phyloP scores from a whole-genome alignment of 2,113 vertebrate genomes.

The Halichoerus grypus region DNA sequence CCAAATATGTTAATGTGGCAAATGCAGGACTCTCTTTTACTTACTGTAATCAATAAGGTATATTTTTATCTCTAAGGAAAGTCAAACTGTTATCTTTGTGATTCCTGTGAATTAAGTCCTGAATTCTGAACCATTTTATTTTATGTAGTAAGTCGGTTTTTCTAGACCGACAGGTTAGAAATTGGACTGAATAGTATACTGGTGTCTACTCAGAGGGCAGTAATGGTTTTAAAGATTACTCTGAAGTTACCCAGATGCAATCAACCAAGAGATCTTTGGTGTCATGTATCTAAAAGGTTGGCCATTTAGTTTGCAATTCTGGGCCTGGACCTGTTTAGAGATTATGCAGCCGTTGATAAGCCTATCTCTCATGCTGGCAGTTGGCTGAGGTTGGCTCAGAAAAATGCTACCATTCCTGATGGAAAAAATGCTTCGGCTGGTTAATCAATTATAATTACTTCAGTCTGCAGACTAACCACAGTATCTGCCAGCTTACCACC shows the following conservation, averaged over 20 bases:
- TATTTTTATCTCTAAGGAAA: conserved; percentile 43
- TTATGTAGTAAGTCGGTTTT: background rate
- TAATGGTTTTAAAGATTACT: background rate
- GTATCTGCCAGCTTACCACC: background rate
- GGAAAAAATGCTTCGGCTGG: background rate
- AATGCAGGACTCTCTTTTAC: background rate
- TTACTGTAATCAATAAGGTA: background rate
- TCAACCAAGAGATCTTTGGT: conserved; percentile 1
- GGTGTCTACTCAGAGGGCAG: background rate
- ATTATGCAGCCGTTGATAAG: background rate
- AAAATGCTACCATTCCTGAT: background rate
- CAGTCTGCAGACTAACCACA: background rate
- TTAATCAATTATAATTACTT: background rate
- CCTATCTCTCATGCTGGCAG: background rate
- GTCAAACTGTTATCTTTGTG: background rate
- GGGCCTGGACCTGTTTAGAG: background rate
- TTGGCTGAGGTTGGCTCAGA: background rate
- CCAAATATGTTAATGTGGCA: background rate
- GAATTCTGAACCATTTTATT: conserved; percentile 34
- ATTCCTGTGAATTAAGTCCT: background rate
- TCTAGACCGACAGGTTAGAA: background rate
- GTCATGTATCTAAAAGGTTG: background rate
- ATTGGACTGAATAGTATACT: background rate
- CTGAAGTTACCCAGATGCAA: conserved; percentile 2
- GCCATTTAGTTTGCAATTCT: background rate